A percentile compares a stretch with the other conserved stretches of the same genome.
phyloP scores from a whole-genome alignment of 2,888 invertebrate species.

The Morpho helenor region DNA sequence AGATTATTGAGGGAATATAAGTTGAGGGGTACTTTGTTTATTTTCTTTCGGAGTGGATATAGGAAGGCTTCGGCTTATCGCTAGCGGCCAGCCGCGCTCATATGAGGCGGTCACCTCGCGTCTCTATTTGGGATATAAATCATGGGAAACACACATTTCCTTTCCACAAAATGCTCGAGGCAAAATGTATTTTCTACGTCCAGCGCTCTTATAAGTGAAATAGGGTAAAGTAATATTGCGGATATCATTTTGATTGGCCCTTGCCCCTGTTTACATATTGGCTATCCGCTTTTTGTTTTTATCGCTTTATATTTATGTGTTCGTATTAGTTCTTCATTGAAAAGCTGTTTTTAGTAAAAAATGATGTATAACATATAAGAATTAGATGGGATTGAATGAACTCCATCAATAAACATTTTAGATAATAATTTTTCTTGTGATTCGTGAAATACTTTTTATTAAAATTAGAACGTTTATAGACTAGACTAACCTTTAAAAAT shows the following conservation, averaged over 20 bases:
- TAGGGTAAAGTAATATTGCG: slow-evolving; percentile 28
- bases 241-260: slow-evolving; percentile 17
- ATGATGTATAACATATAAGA: too few relatives aligned
- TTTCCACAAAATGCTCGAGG: slow-evolving; percentile 64
- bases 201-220: slow-evolving; percentile 44
- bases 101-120: slow-evolving; percentile 55
- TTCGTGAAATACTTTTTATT: too few relatives aligned
- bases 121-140: slow-evolving; percentile 71
- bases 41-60: slow-evolving; percentile 66
- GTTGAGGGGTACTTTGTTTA: slow-evolving; percentile 64
- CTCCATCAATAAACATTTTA: too few relatives aligned
- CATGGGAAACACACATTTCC: slow-evolving; percentile 74
- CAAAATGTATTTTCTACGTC: slow-evolving; percentile 59
- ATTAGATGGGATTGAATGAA: too few relatives aligned
- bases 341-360: too few relatives aligned
- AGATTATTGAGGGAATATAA: slow-evolving; percentile 63
- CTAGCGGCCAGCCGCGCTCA: slow-evolving; percentile 63
- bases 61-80: slow-evolving; percentile 71
- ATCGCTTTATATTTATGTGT: not conserved
- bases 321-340: not conserved
- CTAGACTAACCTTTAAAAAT: too few relatives aligned
- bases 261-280: slow-evolving; percentile 10
- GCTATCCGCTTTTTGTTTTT: not conserved
- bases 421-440: too few relatives aligned
- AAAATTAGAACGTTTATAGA: too few relatives aligned